phyloP scores from a whole-genome alignment of 2,797 vertebrate genomes.

The Zalophus californianus region DNA sequence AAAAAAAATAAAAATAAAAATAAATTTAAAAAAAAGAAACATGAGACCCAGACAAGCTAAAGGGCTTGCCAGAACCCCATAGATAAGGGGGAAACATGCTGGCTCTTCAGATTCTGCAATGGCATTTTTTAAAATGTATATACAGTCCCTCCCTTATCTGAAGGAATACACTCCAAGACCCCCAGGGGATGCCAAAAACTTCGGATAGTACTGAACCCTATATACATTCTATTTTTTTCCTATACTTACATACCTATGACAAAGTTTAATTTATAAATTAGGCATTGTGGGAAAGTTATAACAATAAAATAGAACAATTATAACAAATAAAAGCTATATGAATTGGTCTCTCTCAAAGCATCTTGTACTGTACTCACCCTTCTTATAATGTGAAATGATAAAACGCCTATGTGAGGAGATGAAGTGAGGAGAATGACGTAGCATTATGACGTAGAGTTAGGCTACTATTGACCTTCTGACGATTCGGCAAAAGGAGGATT shows the following conservation, averaged over 20 bases:
- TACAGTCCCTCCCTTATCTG: background rate
- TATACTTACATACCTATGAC: background rate
- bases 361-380: background rate
- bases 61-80: background rate
- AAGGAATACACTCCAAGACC: background rate
- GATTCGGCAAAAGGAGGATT: background rate
- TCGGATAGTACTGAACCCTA: background rate
- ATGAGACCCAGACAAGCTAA: background rate
- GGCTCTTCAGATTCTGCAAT: background rate
- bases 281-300: background rate
- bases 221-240: background rate
- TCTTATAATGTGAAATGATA: background rate
- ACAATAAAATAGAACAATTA: background rate
- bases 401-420: background rate
- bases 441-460: background rate
- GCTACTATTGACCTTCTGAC: background rate
- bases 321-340: background rate
- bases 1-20: too few relatives aligned
- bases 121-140: background rate
- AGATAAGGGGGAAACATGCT: background rate
- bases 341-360: background rate
- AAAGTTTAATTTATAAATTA: background rate
- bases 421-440: background rate
- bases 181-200: background rate
- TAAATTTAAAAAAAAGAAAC: background rate